phyloP scores from a whole-genome alignment of 2,797 vertebrate genomes.

The Pyrrhura leucotis region DNA sequence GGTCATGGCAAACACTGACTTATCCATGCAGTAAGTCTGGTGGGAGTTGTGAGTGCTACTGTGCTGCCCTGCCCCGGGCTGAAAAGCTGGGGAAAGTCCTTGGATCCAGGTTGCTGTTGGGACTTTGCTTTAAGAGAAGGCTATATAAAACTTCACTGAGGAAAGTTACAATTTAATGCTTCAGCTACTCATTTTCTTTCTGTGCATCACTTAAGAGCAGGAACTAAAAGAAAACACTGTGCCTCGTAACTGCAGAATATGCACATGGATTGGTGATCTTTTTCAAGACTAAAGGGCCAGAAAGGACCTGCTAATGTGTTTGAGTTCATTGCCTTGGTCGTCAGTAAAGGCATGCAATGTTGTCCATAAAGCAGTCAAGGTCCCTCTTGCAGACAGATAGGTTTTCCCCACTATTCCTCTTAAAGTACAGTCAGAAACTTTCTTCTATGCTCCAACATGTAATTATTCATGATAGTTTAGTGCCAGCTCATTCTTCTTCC shows the following conservation, averaged over 20 bases:
- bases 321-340: neutral
- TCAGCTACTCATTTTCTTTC: neutral
- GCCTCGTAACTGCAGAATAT: neutral
- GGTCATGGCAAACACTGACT: neutral
- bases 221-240: neutral
- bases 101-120: neutral
- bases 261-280: neutral
- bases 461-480: neutral
- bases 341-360: neutral
- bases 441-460: neutral
- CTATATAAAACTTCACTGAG: neutral
- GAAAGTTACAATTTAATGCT: neutral
- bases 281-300: neutral
- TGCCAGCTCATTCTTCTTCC: neutral
- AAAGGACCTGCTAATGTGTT: neutral
- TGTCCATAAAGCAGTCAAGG: neutral
- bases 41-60: fast-evolving
- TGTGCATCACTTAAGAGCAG: neutral
- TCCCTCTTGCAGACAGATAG: neutral
- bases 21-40: neutral
- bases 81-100: neutral
- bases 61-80: neutral
- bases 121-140: neutral
- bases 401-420: neutral
- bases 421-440: neutral